Conservation (phyloP, 1,140 invertebrate species). For the Nomia melanderi region DNA sequence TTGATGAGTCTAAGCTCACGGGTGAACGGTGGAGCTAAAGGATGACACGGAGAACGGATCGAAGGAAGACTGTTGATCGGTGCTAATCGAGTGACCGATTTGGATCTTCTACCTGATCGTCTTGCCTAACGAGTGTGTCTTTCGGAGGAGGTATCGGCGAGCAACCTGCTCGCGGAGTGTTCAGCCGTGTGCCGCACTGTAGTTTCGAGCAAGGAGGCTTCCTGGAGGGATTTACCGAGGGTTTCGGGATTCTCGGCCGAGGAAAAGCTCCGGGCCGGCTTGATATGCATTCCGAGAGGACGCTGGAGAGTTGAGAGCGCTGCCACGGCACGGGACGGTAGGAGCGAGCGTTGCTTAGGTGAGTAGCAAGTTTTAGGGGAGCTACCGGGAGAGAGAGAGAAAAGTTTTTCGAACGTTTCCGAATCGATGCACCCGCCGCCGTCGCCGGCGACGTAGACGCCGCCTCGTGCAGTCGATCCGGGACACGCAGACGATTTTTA, state of each 20-base stretch:
- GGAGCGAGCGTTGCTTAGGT: constrained; percentile 35
- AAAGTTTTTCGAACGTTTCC: constrained; percentile 37
- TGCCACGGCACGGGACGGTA: background rate
- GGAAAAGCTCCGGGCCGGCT: background rate
- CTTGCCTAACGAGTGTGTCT: no score
- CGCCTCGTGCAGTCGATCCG: background rate
- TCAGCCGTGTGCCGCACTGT: background rate
- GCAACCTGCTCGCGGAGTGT: no score
- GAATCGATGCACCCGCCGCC: constrained; percentile 38
- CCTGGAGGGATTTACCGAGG: no score
- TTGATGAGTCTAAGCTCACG: no score
- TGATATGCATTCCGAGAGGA: constrained; percentile 45
- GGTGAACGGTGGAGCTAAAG: no score
- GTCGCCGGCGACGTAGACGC: background rate
- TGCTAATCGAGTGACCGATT: background rate
- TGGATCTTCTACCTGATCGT: no score
- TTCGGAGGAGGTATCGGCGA: background rate
- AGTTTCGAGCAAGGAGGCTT: no score
- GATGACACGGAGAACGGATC: no score
- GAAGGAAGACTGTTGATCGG: no score
- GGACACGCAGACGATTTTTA: constrained; percentile 4
- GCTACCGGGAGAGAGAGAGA: background rate
- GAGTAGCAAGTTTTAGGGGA: constrained; percentile 5
- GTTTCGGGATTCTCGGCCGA: no score
- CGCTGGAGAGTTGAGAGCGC: constrained; percentile 45